Conservation (phyloP, 2,113 vertebrate genomes). For the Gambusia affinis region DNA sequence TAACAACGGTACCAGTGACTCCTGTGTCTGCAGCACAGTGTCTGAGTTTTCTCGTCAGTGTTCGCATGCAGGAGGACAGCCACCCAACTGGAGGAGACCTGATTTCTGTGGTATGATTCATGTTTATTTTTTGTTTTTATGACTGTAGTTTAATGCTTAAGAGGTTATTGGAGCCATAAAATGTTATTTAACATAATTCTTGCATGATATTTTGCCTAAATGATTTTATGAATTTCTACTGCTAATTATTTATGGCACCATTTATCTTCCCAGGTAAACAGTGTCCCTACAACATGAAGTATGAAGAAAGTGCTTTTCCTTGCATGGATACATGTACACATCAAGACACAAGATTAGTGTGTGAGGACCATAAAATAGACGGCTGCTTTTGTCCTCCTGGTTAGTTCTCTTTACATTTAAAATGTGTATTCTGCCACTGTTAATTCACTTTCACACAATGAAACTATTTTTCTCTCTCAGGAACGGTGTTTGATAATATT, state of each 20-base stretch:
- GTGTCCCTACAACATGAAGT: constrained; percentile 91
- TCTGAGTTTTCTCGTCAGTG: constrained; percentile 94
- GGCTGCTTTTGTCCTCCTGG: constrained; percentile 96
- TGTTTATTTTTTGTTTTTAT: not conserved
- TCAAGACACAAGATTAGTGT: constrained; percentile 84
- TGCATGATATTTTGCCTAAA: no score
- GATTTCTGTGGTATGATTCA: constrained; percentile 84
- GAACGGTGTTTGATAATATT: constrained; percentile 91
- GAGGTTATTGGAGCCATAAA: no score
- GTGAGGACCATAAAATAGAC: constrained; percentile 92
- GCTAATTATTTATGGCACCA: not conserved
- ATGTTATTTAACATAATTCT: no score
- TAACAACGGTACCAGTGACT: constrained; percentile 37
- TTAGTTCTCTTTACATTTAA: constrained; percentile 52
- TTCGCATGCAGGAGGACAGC: constrained; percentile 88
- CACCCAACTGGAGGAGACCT: constrained; percentile 86
- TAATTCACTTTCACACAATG: not conserved
- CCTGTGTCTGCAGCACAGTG: constrained; percentile 87
- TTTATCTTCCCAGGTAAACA: constrained; percentile 77
- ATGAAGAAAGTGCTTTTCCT: constrained; percentile 89
- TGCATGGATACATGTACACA: constrained; percentile 91
- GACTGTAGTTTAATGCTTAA: no score
- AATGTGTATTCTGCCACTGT: not conserved
- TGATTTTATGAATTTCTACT: no score
- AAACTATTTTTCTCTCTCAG: constrained; percentile 64